Percentiles rank a stretch among this genome's conserved stretches.
Conservation (phyloP, 2,888 invertebrate genomes). For the Eurytoma adleriae region DNA sequence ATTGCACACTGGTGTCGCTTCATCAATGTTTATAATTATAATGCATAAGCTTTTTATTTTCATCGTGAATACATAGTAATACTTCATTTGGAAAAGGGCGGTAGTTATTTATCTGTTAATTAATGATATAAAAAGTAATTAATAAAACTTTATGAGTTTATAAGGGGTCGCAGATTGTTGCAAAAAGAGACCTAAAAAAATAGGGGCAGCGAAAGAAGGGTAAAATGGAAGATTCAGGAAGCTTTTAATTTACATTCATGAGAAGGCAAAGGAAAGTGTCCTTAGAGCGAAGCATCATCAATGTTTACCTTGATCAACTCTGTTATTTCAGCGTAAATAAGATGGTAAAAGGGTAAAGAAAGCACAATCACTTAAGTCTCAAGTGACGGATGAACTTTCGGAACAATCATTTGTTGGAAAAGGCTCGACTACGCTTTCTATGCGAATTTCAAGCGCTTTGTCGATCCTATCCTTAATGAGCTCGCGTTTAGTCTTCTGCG, state of each 20-base stretch:
- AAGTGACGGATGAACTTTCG: slow-evolving; percentile 14
- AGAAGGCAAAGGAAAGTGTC: slow-evolving; percentile 69
- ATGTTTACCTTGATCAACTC: neutral
- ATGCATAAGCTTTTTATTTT: too few species aligned
- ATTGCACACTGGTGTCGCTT: too few species aligned
- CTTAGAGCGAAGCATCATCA: slow-evolving; percentile 59
- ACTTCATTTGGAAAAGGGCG: too few species aligned
- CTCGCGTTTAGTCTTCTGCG: neutral
- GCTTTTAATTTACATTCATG: slow-evolving; percentile 75
- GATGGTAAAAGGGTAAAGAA: neutral
- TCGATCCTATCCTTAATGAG: neutral
- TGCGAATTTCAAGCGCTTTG: too few species aligned
- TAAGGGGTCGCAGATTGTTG: too few species aligned
- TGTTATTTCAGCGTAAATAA: slow-evolving; percentile 43
- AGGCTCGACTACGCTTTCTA: neutral
- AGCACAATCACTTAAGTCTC: slow-evolving; percentile 11
- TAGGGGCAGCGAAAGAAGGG: neutral
- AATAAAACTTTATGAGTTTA: too few species aligned
- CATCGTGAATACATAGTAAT: too few species aligned
- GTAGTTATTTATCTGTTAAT: too few species aligned
- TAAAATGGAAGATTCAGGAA: slow-evolving; percentile 57
- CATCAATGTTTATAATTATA: too few species aligned
- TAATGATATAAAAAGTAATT: too few species aligned
- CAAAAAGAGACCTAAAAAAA: too few species aligned
- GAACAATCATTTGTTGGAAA: neutral